Percentiles rank a stretch among this genome's conserved stretches.
Evolutionary conservation across 2,113 vertebrate species (phyloP).

Genomic region (Paradisaea rubra): DNA sequence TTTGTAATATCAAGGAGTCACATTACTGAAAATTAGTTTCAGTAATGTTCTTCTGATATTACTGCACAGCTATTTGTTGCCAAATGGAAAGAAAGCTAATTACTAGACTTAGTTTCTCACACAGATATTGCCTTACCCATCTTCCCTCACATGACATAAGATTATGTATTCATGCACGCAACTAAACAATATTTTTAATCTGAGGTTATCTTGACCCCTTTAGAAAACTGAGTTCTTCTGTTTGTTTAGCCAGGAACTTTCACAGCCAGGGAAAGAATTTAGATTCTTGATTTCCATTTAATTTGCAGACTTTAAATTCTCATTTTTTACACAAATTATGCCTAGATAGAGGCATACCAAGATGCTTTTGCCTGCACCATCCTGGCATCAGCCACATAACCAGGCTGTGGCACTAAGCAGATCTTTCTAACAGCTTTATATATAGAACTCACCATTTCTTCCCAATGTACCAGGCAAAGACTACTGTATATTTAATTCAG

Average conservation of each 20-base stretch:
- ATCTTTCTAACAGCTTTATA: not conserved
- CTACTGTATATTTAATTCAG: not conserved
- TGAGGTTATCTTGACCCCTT: not conserved
- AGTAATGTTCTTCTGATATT: conserved; percentile 53
- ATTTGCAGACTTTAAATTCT: not conserved
- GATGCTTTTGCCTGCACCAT: not conserved
- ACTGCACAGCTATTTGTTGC: conserved; percentile 47
- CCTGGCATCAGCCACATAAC: not conserved
- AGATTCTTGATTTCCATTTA: not conserved
- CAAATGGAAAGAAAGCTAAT: conserved; percentile 46
- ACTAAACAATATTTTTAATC: not conserved
- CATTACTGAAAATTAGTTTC: conserved; percentile 66
- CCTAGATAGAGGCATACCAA: not conserved
- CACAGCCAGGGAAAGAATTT: not conserved
- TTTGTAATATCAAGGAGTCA: conserved; percentile 60
- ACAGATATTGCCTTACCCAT: not conserved
- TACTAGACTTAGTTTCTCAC: not conserved
- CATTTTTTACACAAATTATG: not conserved
- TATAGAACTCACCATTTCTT: not conserved
- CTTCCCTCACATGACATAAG: not conserved
- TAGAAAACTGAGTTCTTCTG: not conserved
- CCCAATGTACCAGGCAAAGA: not conserved
- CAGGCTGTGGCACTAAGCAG: not conserved
- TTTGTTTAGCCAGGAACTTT: not conserved
- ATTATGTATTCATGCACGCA: not conserved